Evolutionary conservation across 2,797 vertebrate species (phyloP).

Genomic region (Enteromius treurensis): DNA sequence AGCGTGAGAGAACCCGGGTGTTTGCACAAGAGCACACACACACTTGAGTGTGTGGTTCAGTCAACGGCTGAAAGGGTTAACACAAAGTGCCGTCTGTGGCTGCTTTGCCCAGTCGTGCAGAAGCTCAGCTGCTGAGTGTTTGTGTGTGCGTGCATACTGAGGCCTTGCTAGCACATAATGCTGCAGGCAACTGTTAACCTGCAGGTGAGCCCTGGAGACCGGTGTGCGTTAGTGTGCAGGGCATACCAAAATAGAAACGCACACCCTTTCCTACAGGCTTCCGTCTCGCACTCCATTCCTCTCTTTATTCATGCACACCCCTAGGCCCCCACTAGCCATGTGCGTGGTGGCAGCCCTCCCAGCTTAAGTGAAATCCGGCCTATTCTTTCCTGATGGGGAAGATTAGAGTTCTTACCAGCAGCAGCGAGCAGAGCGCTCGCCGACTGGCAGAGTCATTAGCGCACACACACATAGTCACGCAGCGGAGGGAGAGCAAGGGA

Average conservation of each 20-base stretch:
- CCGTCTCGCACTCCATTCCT: conserved; percentile 22
- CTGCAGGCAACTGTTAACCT: conserved; percentile 65
- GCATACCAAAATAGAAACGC: conserved; percentile 40
- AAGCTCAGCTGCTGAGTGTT: conserved; percentile 58
- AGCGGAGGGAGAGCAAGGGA: conserved; percentile 17
- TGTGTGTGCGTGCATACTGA: conserved; percentile 50
- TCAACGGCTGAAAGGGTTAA: conserved; percentile 57
- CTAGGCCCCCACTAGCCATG: conserved; percentile 49
- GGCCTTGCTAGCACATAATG: conserved; percentile 57
- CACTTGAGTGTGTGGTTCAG: conserved; percentile 46
- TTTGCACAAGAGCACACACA: conserved; percentile 23
- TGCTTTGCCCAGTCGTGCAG: conserved; percentile 53
- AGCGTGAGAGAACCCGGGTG: conserved; percentile 40
- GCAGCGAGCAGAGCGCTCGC: conserved; percentile 53
- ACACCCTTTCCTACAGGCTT: conserved; percentile 31
- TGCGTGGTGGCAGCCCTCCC: conserved; percentile 54
- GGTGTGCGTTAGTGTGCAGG: conserved; percentile 33
- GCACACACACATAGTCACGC: conserved; percentile 42
- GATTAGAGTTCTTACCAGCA: conserved; percentile 63
- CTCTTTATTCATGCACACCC: conserved; percentile 42
- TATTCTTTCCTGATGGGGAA: conserved; percentile 60
- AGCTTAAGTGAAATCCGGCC: conserved; percentile 62
- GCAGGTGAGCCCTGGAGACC: conserved; percentile 57
- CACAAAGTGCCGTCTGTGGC: conserved; percentile 44
- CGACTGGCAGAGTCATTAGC: conserved; percentile 62